These are phyloP conservation scores for Onthophagus taurus DNA, from an alignment of 1,140 invertebrate species.

Conservation along the genomic window DNA sequence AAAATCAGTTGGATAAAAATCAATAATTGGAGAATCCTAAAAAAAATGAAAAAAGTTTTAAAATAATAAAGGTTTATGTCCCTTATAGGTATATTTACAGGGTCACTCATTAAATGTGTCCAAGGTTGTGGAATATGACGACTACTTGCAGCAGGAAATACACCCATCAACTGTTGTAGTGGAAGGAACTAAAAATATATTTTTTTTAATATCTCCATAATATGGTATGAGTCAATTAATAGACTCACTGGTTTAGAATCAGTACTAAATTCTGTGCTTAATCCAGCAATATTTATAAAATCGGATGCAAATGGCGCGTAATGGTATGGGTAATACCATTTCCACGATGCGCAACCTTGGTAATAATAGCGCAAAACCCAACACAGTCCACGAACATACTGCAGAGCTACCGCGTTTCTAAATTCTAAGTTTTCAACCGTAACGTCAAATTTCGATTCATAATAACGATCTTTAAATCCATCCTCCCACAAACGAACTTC, in stretches of 20 bases:
- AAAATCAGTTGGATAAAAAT: slow-evolving; percentile 98
- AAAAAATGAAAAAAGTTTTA: slow-evolving; percentile 14
- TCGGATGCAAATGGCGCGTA: slow-evolving; percentile 99
- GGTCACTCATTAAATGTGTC: slow-evolving; percentile 89
- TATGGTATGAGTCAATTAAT: neutral
- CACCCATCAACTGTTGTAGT: slow-evolving; percentile 97
- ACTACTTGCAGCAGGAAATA: slow-evolving; percentile 95
- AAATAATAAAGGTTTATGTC: slow-evolving; percentile 9
- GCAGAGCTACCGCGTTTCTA: slow-evolving; percentile 79
- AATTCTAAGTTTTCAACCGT: slow-evolving; percentile 71
- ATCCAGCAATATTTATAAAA: slow-evolving; percentile 83
- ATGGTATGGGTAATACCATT: slow-evolving; percentile 99
- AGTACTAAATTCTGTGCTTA: slow-evolving; percentile 81
- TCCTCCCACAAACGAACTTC: slow-evolving; percentile 95
- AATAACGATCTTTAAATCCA: slow-evolving; percentile 97
- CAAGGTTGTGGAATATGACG: slow-evolving; percentile 88
- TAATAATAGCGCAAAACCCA: slow-evolving; percentile 99
- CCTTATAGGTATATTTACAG: slow-evolving; percentile 51
- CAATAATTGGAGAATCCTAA: slow-evolving; percentile 89
- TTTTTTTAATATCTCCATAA: too few species aligned
- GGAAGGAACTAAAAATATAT: slow-evolving; percentile 82
- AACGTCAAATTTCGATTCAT: slow-evolving; percentile 95
- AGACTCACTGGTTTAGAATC: slow-evolving; percentile 72
- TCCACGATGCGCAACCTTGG: slow-evolving; percentile 98
- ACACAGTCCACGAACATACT: slow-evolving; percentile 92